Percentiles rank a stretch among this genome's conserved stretches.
Evolutionary conservation across 2,888 invertebrate species (phyloP).

Genomic region (Mantis religiosa): DNA sequence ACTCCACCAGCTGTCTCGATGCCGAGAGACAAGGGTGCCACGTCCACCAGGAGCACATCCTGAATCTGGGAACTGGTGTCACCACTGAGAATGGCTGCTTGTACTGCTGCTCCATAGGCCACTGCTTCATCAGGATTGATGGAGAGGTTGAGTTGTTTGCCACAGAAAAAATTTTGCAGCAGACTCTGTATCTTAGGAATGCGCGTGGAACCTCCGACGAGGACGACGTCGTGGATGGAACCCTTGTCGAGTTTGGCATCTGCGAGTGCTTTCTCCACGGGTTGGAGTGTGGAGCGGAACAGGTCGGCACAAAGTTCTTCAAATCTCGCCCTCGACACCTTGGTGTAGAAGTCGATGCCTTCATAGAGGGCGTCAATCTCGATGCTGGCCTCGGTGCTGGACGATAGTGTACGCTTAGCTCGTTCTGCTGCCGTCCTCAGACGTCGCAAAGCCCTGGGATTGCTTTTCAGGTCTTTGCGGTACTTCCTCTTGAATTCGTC

Average conservation of each 20-base stretch:
- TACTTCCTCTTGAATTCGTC: constrained; percentile 90
- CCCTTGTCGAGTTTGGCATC: constrained; percentile 94
- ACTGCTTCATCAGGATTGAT: constrained; percentile 95
- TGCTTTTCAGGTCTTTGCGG: constrained; percentile 81
- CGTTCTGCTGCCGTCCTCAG: constrained; percentile 89
- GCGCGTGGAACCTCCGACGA: constrained; percentile 94
- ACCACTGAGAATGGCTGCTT: constrained; percentile 85
- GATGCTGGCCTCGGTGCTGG: constrained; percentile 50
- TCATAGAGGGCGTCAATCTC: constrained; percentile 93
- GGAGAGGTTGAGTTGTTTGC: constrained; percentile 81
- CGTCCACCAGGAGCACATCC: constrained; percentile 78
- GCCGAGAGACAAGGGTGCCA: constrained; percentile 57
- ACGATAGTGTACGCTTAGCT: constrained; percentile 66
- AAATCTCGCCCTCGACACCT: constrained; percentile 91
- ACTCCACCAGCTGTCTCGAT: constrained; percentile 82
- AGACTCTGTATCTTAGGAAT: constrained; percentile 88
- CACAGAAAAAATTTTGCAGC: constrained; percentile 48
- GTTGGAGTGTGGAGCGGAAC: constrained; percentile 83
- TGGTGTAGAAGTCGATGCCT: constrained; percentile 94
- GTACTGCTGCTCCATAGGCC: constrained; percentile 95
- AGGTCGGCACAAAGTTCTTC: constrained; percentile 95
- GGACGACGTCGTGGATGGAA: constrained; percentile 83
- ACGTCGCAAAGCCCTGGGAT: constrained; percentile 87
- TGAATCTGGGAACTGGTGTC: constrained; percentile 57
- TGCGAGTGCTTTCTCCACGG: constrained; percentile 64